Evolutionary conservation across 2,888 invertebrate genomes (phyloP), one percentile per base, ranked within the genome.

Genomic region (Stegana nigrithorax): DNA sequence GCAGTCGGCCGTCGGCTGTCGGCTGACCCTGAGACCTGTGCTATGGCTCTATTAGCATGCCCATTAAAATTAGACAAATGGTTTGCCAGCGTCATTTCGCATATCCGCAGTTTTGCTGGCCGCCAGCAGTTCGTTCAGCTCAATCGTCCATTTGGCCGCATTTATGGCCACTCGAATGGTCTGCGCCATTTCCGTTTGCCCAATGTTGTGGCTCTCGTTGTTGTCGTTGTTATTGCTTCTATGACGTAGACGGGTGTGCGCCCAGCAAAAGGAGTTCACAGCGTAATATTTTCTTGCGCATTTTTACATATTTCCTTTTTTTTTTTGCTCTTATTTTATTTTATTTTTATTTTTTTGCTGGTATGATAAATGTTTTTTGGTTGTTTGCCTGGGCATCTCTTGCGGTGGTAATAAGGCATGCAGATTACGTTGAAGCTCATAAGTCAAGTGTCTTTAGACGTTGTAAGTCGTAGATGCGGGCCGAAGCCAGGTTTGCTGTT

Each of bases 51-150:
- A 77, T 80, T 80, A 77, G 80, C 80, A 78, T 80, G 78, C 69
- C 80, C 80, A 77, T 80, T 77, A 80, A 78, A 76, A 78, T 78
- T 77, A 77, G 76, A 77, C 76, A 77, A 77, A 77, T 77, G 76
- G 80, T n/a, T 72, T 67, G 75, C 78, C 66, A 66, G 67, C 73
- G 71, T 70, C 73, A 66, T 73, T 73, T 77, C 73, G 73, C 73
- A 75, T 75, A 77, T 75, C 74, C 75, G 77, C 69, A 69, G 66
- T 14, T 42, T 44, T 17, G 42, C 12, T 55, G 14, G 6, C 17
- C 29, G 25, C 23, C 21, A 17, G 6, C 45, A 19, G 17, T 19
- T 44, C 19, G 17, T n/a, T n/a, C n/a, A n/a, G 4, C 23, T 23
- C 45, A 32, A n/a, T 56, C 64, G 57, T 60, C 65, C 45, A 66